phyloP scores from a whole-genome alignment of 2,888 invertebrate genomes.

The Leptinotarsa peninsularis region DNA sequence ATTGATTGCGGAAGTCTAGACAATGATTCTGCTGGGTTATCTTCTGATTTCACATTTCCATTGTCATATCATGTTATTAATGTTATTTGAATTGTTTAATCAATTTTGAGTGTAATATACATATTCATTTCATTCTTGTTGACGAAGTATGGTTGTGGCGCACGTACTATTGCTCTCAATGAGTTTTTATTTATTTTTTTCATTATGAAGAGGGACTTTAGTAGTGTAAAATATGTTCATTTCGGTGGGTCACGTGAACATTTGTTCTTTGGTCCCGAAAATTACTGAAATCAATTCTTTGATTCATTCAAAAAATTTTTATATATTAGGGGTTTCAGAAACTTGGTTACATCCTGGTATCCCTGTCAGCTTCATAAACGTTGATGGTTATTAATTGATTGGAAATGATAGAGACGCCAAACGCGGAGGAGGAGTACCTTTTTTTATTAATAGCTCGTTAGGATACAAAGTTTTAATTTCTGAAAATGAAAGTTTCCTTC shows the following conservation, averaged over 20 bases:
- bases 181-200: too few relatives aligned
- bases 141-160: too few relatives aligned
- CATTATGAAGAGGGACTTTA: not conserved
- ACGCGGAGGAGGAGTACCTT: not conserved
- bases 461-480: not conserved
- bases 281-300: not conserved
- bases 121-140: too few relatives aligned
- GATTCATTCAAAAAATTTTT: not conserved
- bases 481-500: not conserved
- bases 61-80: too few relatives aligned
- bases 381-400: not conserved
- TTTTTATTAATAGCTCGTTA: not conserved
- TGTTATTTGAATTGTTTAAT: too few relatives aligned
- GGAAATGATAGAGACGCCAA: not conserved
- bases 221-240: not conserved
- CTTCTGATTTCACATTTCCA: too few relatives aligned
- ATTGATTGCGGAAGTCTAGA: too few relatives aligned
- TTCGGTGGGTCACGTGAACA: not conserved
- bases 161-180: too few relatives aligned
- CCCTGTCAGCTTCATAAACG: not conserved
- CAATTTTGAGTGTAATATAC: too few relatives aligned
- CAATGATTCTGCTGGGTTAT: too few relatives aligned
- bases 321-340: not conserved
- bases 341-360: not conserved
- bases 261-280: not conserved